Evolutionary conservation across 1,140 invertebrate species (phyloP).

Genomic region (Batillaria attramentaria): DNA sequence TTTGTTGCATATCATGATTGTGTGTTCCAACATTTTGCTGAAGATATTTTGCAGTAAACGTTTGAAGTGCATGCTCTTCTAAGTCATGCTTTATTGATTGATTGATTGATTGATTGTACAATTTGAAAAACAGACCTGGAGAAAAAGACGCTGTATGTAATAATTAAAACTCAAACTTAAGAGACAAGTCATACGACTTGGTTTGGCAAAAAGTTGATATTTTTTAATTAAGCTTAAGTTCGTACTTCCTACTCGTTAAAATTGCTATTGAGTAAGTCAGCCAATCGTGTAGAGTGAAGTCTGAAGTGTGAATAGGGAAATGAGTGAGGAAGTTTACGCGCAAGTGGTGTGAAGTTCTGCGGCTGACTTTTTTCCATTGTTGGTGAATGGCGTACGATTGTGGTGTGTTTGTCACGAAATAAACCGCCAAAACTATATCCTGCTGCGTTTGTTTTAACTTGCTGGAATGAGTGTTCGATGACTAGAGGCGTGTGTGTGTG

Average conservation of each 20-base stretch:
- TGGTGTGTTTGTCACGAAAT: slow-evolving; percentile 25
- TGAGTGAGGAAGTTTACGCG: not conserved
- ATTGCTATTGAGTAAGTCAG: not conserved
- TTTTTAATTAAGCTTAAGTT: too few species aligned
- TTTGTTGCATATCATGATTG: not conserved
- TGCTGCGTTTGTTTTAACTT: not conserved
- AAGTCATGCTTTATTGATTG: not conserved
- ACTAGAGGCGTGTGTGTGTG: not conserved
- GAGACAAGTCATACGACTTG: not conserved
- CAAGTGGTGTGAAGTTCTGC: slow-evolving; percentile 30
- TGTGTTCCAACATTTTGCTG: not conserved
- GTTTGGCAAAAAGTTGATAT: not conserved
- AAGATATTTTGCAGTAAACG: not conserved
- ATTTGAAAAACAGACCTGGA: slow-evolving; percentile 7
- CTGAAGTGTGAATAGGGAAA: not conserved
- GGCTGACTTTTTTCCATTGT: slow-evolving; percentile 24
- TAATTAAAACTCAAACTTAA: not conserved
- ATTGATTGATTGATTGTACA: too few species aligned
- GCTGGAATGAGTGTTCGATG: too few species aligned
- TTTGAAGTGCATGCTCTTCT: not conserved
- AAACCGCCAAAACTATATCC: not conserved
- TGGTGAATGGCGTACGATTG: slow-evolving; percentile 10
- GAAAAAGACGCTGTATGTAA: too few species aligned
- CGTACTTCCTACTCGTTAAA: not conserved
- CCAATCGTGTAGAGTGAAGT: not conserved